A percentile compares a stretch with the other conserved stretches of the same genome.
phyloP scores from a whole-genome alignment of 2,797 vertebrate genomes.

The Cygnus olor region DNA sequence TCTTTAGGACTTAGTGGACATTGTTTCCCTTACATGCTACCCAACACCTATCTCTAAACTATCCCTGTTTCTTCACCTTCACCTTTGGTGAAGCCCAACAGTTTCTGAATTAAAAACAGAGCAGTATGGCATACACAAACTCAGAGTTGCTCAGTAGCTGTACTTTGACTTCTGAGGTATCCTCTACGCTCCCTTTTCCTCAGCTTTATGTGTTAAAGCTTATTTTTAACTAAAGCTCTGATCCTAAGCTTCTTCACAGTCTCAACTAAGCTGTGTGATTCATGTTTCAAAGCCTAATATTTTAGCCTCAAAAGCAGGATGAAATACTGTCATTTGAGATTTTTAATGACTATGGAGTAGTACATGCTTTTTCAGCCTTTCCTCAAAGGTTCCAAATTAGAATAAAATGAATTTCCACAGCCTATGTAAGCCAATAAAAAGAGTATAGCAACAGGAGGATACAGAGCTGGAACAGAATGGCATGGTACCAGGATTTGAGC shows the following conservation, averaged over 20 bases:
- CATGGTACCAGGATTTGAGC: slow-evolving; percentile 24
- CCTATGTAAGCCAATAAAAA: slow-evolving; percentile 60
- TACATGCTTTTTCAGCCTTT: slow-evolving; percentile 55
- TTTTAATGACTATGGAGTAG: slow-evolving; percentile 66
- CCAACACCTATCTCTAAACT: not conserved
- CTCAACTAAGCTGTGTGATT: slow-evolving; percentile 52
- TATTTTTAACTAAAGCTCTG: slow-evolving; percentile 66
- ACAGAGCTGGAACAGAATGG: slow-evolving; percentile 43
- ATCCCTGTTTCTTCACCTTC: not conserved
- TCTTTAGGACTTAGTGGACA: not conserved
- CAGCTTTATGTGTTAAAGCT: slow-evolving; percentile 52
- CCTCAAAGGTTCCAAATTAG: slow-evolving; percentile 68
- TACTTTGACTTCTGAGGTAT: slow-evolving; percentile 48
- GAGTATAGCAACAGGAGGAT: slow-evolving; percentile 44
- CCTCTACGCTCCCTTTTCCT: slow-evolving; percentile 4
- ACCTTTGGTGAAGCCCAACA: not conserved
- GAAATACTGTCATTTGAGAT: slow-evolving; percentile 69
- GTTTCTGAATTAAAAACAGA: not conserved
- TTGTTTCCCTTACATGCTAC: not conserved
- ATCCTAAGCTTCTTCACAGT: slow-evolving; percentile 63
- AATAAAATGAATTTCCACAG: slow-evolving; percentile 68
- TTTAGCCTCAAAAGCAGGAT: slow-evolving; percentile 59
- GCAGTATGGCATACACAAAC: not conserved
- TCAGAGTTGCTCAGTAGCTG: not conserved
- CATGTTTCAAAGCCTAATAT: slow-evolving; percentile 65